Conservation (phyloP, 2,888 invertebrate genomes). For the Rutpela maculata region DNA sequence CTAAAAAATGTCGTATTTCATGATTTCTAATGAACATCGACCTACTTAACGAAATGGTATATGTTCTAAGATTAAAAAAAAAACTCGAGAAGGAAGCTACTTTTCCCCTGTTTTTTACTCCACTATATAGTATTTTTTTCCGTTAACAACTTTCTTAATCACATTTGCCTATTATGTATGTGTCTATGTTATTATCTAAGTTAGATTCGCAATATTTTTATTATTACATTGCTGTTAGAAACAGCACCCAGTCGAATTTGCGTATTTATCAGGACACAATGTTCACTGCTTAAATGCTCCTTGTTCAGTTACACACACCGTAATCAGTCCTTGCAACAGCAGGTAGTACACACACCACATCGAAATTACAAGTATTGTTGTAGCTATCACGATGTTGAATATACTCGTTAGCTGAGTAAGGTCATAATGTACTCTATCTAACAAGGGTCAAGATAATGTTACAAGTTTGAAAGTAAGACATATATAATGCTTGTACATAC, state of each 20-base stretch:
- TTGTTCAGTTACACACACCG: background rate
- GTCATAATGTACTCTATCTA: background rate
- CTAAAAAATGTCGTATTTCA: no score
- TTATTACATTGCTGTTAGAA: background rate
- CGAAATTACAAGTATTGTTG: background rate
- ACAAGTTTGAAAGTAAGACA: slow-evolving; percentile 2
- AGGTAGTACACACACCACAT: background rate
- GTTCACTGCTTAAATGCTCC: background rate
- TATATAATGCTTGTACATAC: background rate
- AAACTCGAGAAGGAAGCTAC: no score
- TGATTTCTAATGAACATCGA: no score
- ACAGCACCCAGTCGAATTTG: background rate
- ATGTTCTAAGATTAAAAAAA: no score
- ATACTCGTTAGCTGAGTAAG: background rate
- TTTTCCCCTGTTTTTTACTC: no score
- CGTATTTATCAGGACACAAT: background rate
- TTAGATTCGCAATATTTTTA: no score
- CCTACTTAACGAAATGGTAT: no score
- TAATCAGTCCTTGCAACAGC: background rate
- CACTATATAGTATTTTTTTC: no score
- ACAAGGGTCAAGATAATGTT: background rate
- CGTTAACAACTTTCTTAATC: no score
- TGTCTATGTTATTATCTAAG: no score
- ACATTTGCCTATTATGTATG: no score
- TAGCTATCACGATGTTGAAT: background rate